A percentile compares a stretch with the other conserved stretches of the same genome.
phyloP scores from a whole-genome alignment of 2,888 invertebrate genomes.

The Polietes domitor region DNA sequence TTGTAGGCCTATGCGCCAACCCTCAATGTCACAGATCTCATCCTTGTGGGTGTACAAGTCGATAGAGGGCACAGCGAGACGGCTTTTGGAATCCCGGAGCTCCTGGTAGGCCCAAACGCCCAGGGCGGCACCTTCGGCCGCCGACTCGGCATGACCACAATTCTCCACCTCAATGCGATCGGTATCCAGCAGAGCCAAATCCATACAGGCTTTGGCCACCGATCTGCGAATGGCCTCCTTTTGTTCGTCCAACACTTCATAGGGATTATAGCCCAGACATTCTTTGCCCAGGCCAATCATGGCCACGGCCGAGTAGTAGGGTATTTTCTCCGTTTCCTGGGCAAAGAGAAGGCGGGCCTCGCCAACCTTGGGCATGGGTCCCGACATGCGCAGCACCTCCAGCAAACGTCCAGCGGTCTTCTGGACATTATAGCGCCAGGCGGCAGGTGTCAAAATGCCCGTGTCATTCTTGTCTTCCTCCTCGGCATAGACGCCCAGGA shows the following conservation, averaged over 20 bases:
- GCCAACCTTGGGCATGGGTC: slow-evolving; percentile 82
- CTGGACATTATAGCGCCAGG: slow-evolving; percentile 83
- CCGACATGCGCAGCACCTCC: slow-evolving; percentile 82
- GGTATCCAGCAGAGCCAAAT: slow-evolving; percentile 82
- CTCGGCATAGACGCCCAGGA: slow-evolving; percentile 85
- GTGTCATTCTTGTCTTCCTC: slow-evolving; percentile 82
- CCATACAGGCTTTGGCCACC: slow-evolving; percentile 84
- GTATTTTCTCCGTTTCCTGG: slow-evolving; percentile 81
- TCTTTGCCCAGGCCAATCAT: slow-evolving; percentile 89
- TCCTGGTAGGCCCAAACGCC: slow-evolving; percentile 87
- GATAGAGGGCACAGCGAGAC: slow-evolving; percentile 74
- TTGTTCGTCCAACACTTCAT: slow-evolving; percentile 88
- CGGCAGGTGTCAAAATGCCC: slow-evolving; percentile 84
- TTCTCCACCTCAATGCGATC: slow-evolving; percentile 86
- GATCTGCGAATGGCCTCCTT: slow-evolving; percentile 89
- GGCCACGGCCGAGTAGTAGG: slow-evolving; percentile 84
- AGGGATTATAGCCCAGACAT: slow-evolving; percentile 85
- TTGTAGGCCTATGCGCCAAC: slow-evolving; percentile 87
- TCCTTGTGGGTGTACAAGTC: slow-evolving; percentile 83
- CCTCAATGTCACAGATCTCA: slow-evolving; percentile 85
- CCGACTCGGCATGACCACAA: slow-evolving; percentile 88
- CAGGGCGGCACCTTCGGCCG: slow-evolving; percentile 89
- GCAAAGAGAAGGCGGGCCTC: slow-evolving; percentile 85
- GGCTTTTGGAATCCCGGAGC: slow-evolving; percentile 72
- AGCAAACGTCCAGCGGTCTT: slow-evolving; percentile 82